phyloP scores from a whole-genome alignment of 2,797 vertebrate species.

The Sitta carolinensis region DNA sequence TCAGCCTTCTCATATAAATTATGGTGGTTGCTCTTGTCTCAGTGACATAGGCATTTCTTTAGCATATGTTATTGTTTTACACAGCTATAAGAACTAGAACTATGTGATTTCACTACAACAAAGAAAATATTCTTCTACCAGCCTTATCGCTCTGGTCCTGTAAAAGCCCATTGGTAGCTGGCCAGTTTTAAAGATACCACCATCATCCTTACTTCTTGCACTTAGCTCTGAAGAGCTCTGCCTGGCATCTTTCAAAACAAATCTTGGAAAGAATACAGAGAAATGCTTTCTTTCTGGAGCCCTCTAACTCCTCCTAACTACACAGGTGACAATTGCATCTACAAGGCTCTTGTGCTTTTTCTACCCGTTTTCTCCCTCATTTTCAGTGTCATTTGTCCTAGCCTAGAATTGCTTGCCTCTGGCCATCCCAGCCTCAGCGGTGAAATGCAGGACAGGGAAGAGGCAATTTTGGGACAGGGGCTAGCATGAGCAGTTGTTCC shows the following conservation, averaged over 20 bases:
- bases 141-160: not conserved
- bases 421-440: not conserved
- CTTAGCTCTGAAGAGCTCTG: conserved; percentile 69
- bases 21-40: conserved; percentile 11
- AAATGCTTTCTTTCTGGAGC: conserved; percentile 73
- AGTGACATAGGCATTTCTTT: conserved; percentile 47
- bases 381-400: not conserved
- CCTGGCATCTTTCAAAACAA: conserved; percentile 79
- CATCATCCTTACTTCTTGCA: conserved; percentile 66
- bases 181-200: conserved; percentile 70
- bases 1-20: conserved; percentile 48
- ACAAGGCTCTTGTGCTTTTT: not conserved
- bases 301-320: conserved; percentile 54
- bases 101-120: conserved; percentile 25
- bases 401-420: not conserved
- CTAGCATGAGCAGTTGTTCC: not conserved
- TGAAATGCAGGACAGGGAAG: accelerated
- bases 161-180: conserved; percentile 26
- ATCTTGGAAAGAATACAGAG: conserved; percentile 73
- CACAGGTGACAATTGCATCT: conserved; percentile 25
- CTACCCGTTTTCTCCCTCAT: not conserved
- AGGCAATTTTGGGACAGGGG: not conserved
- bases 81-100: conserved; percentile 34
- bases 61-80: conserved; percentile 21
- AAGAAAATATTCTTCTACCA: conserved; percentile 6